Evolutionary conservation across 2,888 invertebrate genomes (phyloP).

Genomic region (Tryphoninae sp.): DNA sequence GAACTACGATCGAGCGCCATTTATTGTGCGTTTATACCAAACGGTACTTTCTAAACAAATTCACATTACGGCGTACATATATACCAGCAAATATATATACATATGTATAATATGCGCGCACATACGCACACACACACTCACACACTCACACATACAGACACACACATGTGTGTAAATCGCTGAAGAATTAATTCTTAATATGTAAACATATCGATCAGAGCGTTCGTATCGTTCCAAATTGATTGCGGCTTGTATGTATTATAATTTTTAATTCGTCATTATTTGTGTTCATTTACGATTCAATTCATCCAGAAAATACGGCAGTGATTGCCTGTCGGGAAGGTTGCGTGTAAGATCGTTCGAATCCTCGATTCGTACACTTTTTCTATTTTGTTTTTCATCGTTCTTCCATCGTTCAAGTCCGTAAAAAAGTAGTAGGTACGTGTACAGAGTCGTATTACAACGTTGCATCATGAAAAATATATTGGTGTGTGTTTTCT

Average conservation of each 20-base stretch:
- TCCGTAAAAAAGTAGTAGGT: slow-evolving; percentile 57
- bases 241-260: slow-evolving; percentile 5
- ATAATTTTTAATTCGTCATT: neutral
- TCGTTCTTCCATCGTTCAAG: slow-evolving; percentile 37
- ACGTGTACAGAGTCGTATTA: slow-evolving; percentile 43
- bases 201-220: slow-evolving; percentile 24
- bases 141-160: neutral
- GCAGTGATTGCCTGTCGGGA: slow-evolving; percentile 52
- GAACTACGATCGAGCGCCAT: slow-evolving; percentile 53
- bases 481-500: neutral
- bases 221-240: slow-evolving; percentile 11
- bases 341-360: slow-evolving; percentile 19
- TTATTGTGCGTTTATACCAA: slow-evolving; percentile 56
- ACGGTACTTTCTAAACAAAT: slow-evolving; percentile 36
- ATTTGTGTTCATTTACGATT: slow-evolving; percentile 4
- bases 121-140: neutral
- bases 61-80: slow-evolving; percentile 34
- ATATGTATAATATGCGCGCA: too few relatives aligned
- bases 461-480: slow-evolving; percentile 43
- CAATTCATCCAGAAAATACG: slow-evolving; percentile 39
- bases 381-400: neutral
- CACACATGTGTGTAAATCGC: slow-evolving; percentile 22
- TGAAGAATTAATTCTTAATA: slow-evolving; percentile 18
- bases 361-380: neutral
- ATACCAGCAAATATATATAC: slow-evolving; percentile 16